A percentile compares a stretch with the other conserved stretches of the same genome.
Evolutionary conservation across 2,888 invertebrate species (phyloP).

Genomic region (Drosophila algonquin): DNA sequence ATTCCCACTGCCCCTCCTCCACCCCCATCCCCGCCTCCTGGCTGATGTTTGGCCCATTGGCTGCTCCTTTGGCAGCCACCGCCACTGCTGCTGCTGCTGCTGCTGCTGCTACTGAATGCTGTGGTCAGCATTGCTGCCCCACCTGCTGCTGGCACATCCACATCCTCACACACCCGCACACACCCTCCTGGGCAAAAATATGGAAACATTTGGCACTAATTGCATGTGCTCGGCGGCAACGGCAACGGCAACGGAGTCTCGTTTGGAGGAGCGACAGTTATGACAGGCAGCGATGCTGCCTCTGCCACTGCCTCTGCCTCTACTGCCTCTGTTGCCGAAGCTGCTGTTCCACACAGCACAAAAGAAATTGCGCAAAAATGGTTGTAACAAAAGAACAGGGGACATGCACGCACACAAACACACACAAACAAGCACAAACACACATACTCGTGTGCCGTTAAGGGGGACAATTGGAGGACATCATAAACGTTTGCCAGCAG

Average conservation of each 20-base stretch:
- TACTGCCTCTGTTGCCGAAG: no score
- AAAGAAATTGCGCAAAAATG: slow-evolving; percentile 78
- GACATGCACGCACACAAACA: slow-evolving; percentile 39
- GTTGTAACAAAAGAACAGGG: slow-evolving; percentile 77
- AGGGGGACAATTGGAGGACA: slow-evolving; percentile 76
- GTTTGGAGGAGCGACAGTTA: slow-evolving; percentile 72
- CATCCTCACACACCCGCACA: neutral
- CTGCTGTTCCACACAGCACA: slow-evolving; percentile 65
- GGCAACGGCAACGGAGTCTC: slow-evolving; percentile 14
- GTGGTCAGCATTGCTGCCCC: slow-evolving; percentile 57
- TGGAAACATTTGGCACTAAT: slow-evolving; percentile 83
- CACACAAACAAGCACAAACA: neutral
- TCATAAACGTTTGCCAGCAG: slow-evolving; percentile 67
- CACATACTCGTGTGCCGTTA: slow-evolving; percentile 43
- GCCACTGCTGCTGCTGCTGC: slow-evolving; percentile 25
- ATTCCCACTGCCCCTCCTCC: slow-evolving; percentile 10
- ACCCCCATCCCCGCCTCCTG: neutral
- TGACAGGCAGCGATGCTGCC: slow-evolving; percentile 62
- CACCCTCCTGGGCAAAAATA: slow-evolving; percentile 67
- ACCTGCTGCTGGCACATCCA: slow-evolving; percentile 16
- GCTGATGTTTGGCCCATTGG: slow-evolving; percentile 68
- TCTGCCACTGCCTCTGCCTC: neutral
- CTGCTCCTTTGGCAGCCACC: slow-evolving; percentile 40
- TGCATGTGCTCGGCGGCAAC: slow-evolving; percentile 74
- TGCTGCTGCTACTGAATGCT: slow-evolving; percentile 58